phyloP scores from a whole-genome alignment of 2,797 vertebrate genomes.

The Takifugu ocellatus region DNA sequence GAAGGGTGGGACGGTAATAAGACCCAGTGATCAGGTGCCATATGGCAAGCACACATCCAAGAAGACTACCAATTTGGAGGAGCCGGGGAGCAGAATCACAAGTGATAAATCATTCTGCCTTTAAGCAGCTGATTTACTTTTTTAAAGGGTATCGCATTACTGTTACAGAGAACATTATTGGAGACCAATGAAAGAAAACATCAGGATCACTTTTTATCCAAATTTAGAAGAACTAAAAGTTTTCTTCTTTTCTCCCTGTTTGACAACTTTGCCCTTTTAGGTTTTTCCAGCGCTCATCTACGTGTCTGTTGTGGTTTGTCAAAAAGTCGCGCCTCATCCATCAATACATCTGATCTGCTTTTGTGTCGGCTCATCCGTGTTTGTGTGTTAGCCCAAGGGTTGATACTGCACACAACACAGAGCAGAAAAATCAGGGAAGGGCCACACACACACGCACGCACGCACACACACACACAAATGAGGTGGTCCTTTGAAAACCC shows the following conservation, averaged over 20 bases:
- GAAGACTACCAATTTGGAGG: neutral
- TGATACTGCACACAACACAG: slow-evolving; percentile 50
- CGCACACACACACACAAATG: slow-evolving; percentile 11
- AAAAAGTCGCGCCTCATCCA: slow-evolving; percentile 42
- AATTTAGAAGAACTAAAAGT: neutral
- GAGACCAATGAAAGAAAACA: slow-evolving; percentile 1
- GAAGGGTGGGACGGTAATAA: neutral
- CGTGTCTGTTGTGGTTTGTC: slow-evolving; percentile 36
- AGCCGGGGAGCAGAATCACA: neutral
- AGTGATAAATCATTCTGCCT: neutral
- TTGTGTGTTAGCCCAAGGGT: slow-evolving; percentile 40
- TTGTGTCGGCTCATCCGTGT: slow-evolving; percentile 47
- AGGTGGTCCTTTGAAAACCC: slow-evolving; percentile 63
- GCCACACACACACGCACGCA: slow-evolving; percentile 18
- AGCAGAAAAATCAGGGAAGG: slow-evolving; percentile 37
- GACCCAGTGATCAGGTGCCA: neutral
- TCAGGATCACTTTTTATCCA: neutral
- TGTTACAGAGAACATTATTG: neutral
- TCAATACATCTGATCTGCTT: slow-evolving; percentile 42
- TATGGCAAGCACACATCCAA: neutral
- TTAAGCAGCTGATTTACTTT: neutral
- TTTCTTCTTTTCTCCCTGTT: neutral
- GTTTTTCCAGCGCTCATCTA: slow-evolving; percentile 21
- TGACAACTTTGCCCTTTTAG: slow-evolving; percentile 21
- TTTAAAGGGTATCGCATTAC: neutral